Evolutionary conservation across 2,888 invertebrate genomes (phyloP), one percentile per base, ranked within the genome.

Genomic region (Pyrocoelia pectoralis): DNA sequence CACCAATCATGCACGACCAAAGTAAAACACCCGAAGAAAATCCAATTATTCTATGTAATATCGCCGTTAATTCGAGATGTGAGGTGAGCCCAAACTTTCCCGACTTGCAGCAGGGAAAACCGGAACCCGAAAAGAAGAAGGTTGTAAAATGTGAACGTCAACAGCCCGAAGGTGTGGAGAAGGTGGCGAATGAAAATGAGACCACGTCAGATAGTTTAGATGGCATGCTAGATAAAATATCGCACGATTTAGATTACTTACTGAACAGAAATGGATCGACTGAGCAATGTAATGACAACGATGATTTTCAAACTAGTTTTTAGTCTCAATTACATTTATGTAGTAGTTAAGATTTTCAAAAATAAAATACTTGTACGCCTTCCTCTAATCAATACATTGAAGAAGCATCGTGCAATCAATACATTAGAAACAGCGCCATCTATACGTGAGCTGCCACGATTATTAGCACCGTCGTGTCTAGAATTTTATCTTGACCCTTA

Each of bases 211-310:
- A 80, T 65, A 81, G 79, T 63, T 69, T 83, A 29, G 87, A 87
- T 71, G 89, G 88, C 60, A 90, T 93, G 85, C 81, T 93, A 52
- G 89, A 92, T 81, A 88, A 92, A 76, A 94, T 94, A 74, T 89
- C 91, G 1, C 89, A 90, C 75, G 93, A 94, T 81, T 82, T 94
- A 71, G 92, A 93, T 81, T 93, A 92, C 82, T 82, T 94, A 71
- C 82, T 93, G 64, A 93, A 93, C 38, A 40, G 65, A 28, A 56
- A 48, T n/a, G 49, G 51, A 12, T 54, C 56, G 1, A 51, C 43
- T 10, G 57, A 48, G 0, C 24, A 54, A 18, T 12, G 38, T 14
- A 1, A 12, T 8, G 50, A 51, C 17, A 13, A 49, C 49, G 57
- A 59, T 40, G 50, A 60, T 49, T 54, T 49, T 40, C 38, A 52